Conservation (phyloP, 2,113 vertebrate genomes). For the Rhea americana region DNA sequence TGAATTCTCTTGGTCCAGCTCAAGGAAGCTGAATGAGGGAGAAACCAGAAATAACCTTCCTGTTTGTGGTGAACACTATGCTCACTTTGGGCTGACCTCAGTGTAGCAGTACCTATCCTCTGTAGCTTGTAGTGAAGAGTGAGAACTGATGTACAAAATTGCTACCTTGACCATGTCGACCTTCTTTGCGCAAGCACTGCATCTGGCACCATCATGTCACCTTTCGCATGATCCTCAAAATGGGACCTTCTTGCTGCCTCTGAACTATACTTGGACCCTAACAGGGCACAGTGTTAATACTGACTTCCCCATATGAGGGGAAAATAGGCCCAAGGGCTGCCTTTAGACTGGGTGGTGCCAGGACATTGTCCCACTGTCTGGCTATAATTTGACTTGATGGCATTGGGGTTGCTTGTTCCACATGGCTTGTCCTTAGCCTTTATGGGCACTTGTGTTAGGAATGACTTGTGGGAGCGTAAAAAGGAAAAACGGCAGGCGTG, state of each 20-base stretch:
- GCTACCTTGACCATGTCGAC: constrained; percentile 4
- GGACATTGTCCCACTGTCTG: background rate
- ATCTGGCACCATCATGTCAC: background rate
- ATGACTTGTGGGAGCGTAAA: background rate
- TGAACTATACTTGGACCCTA: background rate
- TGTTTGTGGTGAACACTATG: background rate
- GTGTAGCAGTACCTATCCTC: background rate
- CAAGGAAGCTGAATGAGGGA: background rate
- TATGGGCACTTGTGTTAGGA: background rate
- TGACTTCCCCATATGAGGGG: fast-evolving
- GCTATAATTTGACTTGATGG: background rate
- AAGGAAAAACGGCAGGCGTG: background rate
- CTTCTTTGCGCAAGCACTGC: constrained; percentile 51
- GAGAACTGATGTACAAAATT: background rate
- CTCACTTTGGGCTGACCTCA: background rate
- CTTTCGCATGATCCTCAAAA: background rate
- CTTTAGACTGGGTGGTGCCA: background rate
- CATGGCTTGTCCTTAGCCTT: background rate
- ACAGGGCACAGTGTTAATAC: background rate
- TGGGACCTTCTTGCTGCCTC: background rate
- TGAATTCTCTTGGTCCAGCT: background rate
- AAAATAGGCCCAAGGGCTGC: background rate
- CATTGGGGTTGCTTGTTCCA: background rate
- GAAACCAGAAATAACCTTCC: background rate
- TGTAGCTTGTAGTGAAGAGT: background rate